Conservation (phyloP, 2,888 invertebrate species). For the Synanthedon vespiformis region DNA sequence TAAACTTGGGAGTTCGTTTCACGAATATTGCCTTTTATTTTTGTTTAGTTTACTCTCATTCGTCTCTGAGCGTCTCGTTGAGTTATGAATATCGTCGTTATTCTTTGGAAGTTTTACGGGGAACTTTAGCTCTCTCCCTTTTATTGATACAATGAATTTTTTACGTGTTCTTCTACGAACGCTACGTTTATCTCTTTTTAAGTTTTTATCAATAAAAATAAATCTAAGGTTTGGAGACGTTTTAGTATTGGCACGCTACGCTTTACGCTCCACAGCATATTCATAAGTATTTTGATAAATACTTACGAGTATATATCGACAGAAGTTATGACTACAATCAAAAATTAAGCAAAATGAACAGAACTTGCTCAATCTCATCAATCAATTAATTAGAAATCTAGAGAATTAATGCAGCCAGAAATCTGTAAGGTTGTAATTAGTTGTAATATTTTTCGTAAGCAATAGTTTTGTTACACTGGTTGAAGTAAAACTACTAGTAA, state of each 20-base stretch:
- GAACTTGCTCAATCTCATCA: too few relatives aligned
- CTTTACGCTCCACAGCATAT: background rate
- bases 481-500: too few relatives aligned
- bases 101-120: slow-evolving; percentile 30
- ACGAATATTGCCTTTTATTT: slow-evolving; percentile 47
- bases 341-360: too few relatives aligned
- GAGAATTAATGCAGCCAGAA: too few relatives aligned
- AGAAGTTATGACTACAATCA: too few relatives aligned
- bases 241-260: background rate
- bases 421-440: too few relatives aligned
- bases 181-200: slow-evolving; percentile 2
- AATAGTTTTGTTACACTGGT: too few relatives aligned
- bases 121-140: slow-evolving; percentile 25
- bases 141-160: slow-evolving; percentile 35
- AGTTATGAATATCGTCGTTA: slow-evolving; percentile 51
- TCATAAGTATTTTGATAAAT: too few relatives aligned
- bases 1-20: slow-evolving; percentile 46
- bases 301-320: too few relatives aligned
- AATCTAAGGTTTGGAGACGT: slow-evolving; percentile 6
- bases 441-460: too few relatives aligned
- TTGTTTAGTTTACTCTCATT: slow-evolving; percentile 48
- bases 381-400: too few relatives aligned
- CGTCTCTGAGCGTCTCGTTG: slow-evolving; percentile 12
- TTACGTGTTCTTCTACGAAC: slow-evolving; percentile 3
- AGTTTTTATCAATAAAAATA: slow-evolving; percentile 5